Conservation (phyloP, 2,888 invertebrate genomes). For the Cinara cedri region DNA sequence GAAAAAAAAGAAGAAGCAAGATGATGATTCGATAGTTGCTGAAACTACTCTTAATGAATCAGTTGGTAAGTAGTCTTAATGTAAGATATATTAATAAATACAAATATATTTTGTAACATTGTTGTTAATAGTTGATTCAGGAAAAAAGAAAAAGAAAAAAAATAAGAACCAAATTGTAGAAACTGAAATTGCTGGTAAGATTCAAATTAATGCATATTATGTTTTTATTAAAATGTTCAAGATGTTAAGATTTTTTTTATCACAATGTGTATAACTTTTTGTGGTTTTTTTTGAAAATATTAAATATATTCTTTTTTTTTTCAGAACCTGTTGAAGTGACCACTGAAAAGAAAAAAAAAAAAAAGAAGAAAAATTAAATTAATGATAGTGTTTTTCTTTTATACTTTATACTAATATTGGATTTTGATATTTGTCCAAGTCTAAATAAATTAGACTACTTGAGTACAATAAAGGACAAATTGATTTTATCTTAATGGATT, state of each 20-base stretch:
- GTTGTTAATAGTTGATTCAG: slow-evolving; percentile 14
- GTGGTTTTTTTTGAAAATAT: no score
- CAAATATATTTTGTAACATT: background rate
- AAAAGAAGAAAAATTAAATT: background rate
- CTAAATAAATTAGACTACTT: no score
- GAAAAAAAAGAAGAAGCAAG: slow-evolving; percentile 55
- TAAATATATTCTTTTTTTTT: background rate
- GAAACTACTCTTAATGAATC: slow-evolving; percentile 17
- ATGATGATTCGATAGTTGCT: slow-evolving; percentile 24
- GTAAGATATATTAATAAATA: background rate
- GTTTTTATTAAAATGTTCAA: no score
- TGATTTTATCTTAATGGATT: no score
- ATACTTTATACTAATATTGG: no score
- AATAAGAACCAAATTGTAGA: slow-evolving; percentile 33
- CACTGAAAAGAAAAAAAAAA: slow-evolving; percentile 11
- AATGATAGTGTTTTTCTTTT: no score
- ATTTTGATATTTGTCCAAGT: background rate
- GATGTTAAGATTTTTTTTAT: no score
- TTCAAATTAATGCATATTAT: background rate
- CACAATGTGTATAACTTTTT: no score
- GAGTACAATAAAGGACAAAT: no score
- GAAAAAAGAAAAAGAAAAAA: slow-evolving; percentile 52
- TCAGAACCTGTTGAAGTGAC: background rate
- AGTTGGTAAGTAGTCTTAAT: slow-evolving; percentile 15
- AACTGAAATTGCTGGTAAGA: slow-evolving; percentile 11